Evolutionary conservation across 2,888 invertebrate species (phyloP), one percentile per base, ranked within the genome.

Genomic region (Lymantria dispar): DNA sequence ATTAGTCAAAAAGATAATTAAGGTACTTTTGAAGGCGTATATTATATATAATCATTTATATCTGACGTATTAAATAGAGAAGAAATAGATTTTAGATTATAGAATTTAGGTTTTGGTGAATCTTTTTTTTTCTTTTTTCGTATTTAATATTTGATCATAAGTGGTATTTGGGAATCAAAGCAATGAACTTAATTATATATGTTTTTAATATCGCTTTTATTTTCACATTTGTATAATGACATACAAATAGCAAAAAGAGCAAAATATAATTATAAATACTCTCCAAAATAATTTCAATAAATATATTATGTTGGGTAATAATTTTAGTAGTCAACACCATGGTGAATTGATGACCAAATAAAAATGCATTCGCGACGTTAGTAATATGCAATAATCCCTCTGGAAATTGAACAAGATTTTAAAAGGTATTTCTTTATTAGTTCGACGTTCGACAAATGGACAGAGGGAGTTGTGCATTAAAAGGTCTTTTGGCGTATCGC

Each of bases 351-450:
- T 61, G 58, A 54, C 44, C 45, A 56, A 52, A 55, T 43, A 56
- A 58, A 22, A 58, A 12, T 57, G 43, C 47, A 57, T 58, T 60
- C 13, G 47, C 52, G 56, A 59, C 62, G 65, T 69, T 70, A 68
- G 70, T 65, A 70, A 64, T 58, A 57, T 62, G 60, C 65, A 60
- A 64, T 64, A 62, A 59, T 58, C 60, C 66, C 68, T 60, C 61
- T 37, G 48, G 57, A 42, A 44, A 56, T 66, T 56, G 64, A 68
- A 63, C 57, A 58, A 67, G 70, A 68, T 72, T 78, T 76, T 70
- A 78, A 84, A 83, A 80, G 74, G 77, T 73, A 74, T 80, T 80
- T 75, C 76, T 76, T 72, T 79, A 79, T 83, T 77, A 78, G 74
- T 71, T 58, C 64, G 71, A 76, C 75, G 70, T 78, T 74, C 70